Evolutionary conservation across 2,888 invertebrate genomes (phyloP).

Genomic region (Perithous albicinctus): DNA sequence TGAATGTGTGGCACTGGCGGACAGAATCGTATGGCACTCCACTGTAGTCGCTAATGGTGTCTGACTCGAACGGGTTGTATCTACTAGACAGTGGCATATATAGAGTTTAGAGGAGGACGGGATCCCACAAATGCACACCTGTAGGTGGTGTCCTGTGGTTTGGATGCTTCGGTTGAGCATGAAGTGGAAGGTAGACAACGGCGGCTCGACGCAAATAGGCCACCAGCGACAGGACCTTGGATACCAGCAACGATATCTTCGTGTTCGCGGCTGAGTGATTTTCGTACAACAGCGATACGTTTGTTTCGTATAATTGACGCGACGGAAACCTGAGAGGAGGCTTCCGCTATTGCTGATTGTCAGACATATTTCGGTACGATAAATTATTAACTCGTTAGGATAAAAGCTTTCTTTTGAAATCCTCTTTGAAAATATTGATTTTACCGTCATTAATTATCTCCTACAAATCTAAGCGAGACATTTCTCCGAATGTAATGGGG

Average conservation of each 20-base stretch:
- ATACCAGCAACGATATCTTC: conserved; percentile 54
- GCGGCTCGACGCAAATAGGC: conserved; percentile 56
- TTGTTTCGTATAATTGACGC: conserved; percentile 59
- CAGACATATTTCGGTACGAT: too few relatives aligned
- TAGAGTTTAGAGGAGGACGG: conserved; percentile 16
- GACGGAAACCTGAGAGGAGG: conserved; percentile 16
- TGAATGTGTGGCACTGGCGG: background rate
- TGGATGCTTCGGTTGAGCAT: conserved; percentile 51
- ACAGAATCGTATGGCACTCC: conserved; percentile 4
- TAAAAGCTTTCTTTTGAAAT: too few relatives aligned
- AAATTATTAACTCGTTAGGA: too few relatives aligned
- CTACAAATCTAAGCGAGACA: too few relatives aligned
- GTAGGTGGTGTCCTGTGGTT: conserved; percentile 47
- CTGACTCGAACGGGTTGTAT: conserved; percentile 56
- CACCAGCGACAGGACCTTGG: conserved; percentile 9
- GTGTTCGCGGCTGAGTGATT: conserved; percentile 60
- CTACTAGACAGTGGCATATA: conserved; percentile 40
- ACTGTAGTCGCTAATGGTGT: conserved; percentile 60
- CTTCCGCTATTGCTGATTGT: background rate
- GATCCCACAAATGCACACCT: conserved; percentile 14
- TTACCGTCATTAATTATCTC: too few relatives aligned
- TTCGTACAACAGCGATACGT: conserved; percentile 54
- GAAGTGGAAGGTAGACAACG: conserved; percentile 50
- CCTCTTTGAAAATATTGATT: too few relatives aligned
- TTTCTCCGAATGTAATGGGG: too few relatives aligned